Evolutionary conservation across 2,888 invertebrate species (phyloP).

Genomic region (Bugulina stolonifera): DNA sequence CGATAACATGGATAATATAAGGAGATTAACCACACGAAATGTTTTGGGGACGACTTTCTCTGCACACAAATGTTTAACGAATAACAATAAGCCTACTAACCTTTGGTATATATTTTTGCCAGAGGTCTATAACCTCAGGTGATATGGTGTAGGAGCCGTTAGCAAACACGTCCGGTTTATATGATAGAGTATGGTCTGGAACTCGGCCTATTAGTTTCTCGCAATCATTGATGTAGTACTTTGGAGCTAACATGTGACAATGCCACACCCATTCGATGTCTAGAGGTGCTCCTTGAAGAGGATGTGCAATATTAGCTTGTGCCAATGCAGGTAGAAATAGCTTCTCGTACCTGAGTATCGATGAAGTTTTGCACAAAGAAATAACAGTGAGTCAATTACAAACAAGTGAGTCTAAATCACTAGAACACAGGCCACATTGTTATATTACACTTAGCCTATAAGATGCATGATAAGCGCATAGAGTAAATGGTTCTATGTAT

Average conservation of each 20-base stretch:
- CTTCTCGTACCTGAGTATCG: constrained; percentile 29
- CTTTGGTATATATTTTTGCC: background rate
- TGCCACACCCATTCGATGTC: constrained; percentile 57
- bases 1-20: no score
- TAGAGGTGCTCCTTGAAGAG: constrained; percentile 51
- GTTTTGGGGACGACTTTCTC: no score
- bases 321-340: constrained; percentile 55
- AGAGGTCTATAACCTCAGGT: constrained; percentile 32
- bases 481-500: no score
- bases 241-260: constrained; percentile 50
- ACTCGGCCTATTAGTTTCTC: constrained; percentile 39
- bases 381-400: background rate
- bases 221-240: constrained; percentile 44
- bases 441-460: background rate
- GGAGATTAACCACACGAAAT: no score
- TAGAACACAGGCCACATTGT: background rate
- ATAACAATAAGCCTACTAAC: no score
- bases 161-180: background rate
- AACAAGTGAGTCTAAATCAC: background rate
- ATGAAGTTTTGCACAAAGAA: background rate
- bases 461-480: no score
- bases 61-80: no score
- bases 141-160: background rate
- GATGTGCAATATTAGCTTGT: constrained; percentile 18
- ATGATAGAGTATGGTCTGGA: constrained; percentile 51